Conservation (phyloP, 1,140 invertebrate species). For the Carcinoscorpius rotundicauda region DNA sequence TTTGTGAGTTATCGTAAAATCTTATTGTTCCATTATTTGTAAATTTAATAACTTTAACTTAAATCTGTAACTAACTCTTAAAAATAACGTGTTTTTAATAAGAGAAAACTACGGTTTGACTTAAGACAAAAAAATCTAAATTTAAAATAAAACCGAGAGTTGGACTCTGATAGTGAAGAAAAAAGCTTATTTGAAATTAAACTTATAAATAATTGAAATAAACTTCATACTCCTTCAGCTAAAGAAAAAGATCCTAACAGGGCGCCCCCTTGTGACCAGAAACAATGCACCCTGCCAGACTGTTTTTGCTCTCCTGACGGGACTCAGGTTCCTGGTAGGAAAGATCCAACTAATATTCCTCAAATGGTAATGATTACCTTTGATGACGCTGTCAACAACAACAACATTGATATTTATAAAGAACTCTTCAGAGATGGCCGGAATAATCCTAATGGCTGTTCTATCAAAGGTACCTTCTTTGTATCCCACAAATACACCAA, state of each 20-base stretch:
- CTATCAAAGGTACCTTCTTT: conserved; percentile 93
- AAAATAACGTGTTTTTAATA: too few relatives aligned
- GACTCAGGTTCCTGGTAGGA: conserved; percentile 32
- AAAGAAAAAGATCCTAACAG: conserved; percentile 89
- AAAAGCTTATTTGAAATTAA: background rate
- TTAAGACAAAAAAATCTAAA: background rate
- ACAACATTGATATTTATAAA: conserved; percentile 88
- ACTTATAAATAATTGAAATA: background rate
- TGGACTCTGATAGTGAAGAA: too few relatives aligned
- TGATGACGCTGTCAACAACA: conserved; percentile 91
- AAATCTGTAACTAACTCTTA: too few relatives aligned
- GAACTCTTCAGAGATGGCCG: conserved; percentile 81
- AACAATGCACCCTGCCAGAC: conserved; percentile 78
- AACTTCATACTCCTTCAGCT: conserved; percentile 42
- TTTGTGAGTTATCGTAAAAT: too few relatives aligned
- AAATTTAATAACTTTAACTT: too few relatives aligned
- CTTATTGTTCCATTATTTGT: too few relatives aligned
- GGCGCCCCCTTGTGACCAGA: conserved; percentile 74
- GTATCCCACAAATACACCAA: conserved; percentile 97
- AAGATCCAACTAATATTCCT: conserved; percentile 42
- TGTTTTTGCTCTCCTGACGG: conserved; percentile 89
- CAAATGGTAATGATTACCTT: conserved; percentile 96
- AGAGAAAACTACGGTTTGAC: too few relatives aligned
- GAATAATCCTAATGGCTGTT: conserved; percentile 90
- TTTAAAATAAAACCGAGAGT: background rate